These are phyloP conservation scores for Campodea augens DNA, from an alignment of 1,140 invertebrate genomes.

Conservation along the genomic window DNA sequence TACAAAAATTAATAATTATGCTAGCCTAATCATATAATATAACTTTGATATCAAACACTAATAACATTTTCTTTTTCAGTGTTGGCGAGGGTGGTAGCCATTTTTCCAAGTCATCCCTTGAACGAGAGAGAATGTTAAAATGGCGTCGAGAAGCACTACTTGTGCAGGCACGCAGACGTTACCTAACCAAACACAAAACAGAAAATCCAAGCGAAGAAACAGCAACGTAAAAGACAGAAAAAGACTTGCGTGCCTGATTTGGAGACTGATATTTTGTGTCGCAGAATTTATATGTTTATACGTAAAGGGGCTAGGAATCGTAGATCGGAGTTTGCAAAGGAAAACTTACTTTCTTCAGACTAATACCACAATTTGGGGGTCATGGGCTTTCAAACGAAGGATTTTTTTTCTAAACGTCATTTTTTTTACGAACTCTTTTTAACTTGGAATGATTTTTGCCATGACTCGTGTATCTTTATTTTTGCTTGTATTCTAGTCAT, in stretches of 20 bases:
- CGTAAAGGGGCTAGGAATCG: neutral
- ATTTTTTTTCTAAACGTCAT: no score
- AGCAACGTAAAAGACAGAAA: slow-evolving; percentile 15
- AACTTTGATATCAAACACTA: neutral
- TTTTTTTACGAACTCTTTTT: no score
- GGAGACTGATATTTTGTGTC: slow-evolving; percentile 1
- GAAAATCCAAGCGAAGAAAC: slow-evolving; percentile 15
- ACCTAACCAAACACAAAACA: slow-evolving; percentile 29
- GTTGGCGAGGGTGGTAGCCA: slow-evolving; percentile 25
- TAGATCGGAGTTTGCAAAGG: neutral
- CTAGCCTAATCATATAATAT: neutral
- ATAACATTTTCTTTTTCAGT: slow-evolving; percentile 18
- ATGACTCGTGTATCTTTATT: no score
- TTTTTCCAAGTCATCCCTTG: slow-evolving; percentile 45
- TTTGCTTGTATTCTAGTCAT: no score
- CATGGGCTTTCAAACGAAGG: no score
- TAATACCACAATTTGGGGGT: no score
- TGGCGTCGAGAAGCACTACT: slow-evolving; percentile 46
- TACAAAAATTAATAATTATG: no score
- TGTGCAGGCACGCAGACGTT: slow-evolving; percentile 35
- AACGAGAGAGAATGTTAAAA: slow-evolving; percentile 45
- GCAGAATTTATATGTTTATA: neutral
- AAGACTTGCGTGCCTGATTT: neutral
- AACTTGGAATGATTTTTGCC: no score
- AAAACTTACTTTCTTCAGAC: no score